Percentiles rank a stretch among this genome's conserved stretches.
phyloP scores from a whole-genome alignment of 2,888 invertebrate genomes.

The Clistopyga incitator region DNA sequence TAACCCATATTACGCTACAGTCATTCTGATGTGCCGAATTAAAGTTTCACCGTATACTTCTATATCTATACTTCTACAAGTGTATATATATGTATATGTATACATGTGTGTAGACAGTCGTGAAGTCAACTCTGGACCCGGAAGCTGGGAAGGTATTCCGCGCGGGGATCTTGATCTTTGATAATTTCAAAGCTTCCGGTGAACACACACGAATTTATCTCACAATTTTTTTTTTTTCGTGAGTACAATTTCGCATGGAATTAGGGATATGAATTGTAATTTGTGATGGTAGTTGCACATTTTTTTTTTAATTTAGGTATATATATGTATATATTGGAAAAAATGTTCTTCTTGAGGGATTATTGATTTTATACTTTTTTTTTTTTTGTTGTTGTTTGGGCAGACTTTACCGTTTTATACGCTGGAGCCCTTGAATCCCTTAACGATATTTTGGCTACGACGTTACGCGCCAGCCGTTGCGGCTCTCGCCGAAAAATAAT shows the following conservation, averaged over 20 bases:
- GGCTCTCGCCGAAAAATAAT: slow-evolving; percentile 2
- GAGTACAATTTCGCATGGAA: too few species aligned
- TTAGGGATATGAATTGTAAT: too few species aligned
- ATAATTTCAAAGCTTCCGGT: slow-evolving; percentile 4
- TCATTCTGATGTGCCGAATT: background rate
- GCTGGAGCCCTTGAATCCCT: background rate
- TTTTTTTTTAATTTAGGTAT: too few species aligned
- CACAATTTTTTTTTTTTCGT: background rate
- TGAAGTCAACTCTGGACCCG: background rate
- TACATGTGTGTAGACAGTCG: background rate
- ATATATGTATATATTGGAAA: too few species aligned
- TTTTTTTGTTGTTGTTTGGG: background rate
- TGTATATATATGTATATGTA: background rate
- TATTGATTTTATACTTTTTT: background rate
- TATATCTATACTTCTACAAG: background rate
- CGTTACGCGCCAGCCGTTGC: slow-evolving; percentile 27
- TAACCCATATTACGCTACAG: slow-evolving; percentile 13
- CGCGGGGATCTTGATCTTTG: background rate
- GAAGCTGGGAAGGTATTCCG: background rate
- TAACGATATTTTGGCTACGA: slow-evolving; percentile 44
- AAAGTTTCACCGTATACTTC: slow-evolving; percentile 9
- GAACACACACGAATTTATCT: background rate
- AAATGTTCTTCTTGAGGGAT: too few species aligned
- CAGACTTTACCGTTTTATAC: slow-evolving; percentile 17
- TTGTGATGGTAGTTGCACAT: too few species aligned